Base-by-base conservation (phyloP, 2,888 invertebrate species). In the Erebia epiphron region DNA sequence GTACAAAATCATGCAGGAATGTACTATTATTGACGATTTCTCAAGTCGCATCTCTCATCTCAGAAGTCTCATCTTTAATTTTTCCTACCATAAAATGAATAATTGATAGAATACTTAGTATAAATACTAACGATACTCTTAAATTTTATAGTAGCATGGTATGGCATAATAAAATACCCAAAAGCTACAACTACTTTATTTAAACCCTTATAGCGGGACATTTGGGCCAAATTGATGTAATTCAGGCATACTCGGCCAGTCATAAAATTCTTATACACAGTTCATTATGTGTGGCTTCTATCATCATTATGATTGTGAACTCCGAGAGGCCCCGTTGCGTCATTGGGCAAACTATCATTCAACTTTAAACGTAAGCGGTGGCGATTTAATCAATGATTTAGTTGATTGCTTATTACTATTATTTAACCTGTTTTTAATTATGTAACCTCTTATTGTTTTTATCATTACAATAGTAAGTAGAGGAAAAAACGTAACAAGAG, bases 301-400 rank as follows among this genome's bases (percentile, higher is more conserved):
- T 86, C 81, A 76, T 79, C 78, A 75, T 75, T 26, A 76, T 78
- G 58, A 75, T 74, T 73, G 74, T 75, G 77, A 77, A 77, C 79
- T 81, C 78, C 75, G 83, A 87, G 92, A 83, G 91, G 90, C 90
- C 91, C 87, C 82, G 82, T 72, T 85, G 82, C 90, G 86, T 90
- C 89, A 88, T 79, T 68, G 66, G 68, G 62, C 49, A 26, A 66
- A 62, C 70, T 70, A 68, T 63, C 60, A 61, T 66, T 64, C 57
- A 66, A 56, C 18, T 60, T 41, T 41, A 74, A 68, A 63, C 50
- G 68, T 49, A 69, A 66, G 70, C 72, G 72, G 43, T 60, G 43
- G 74, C 74, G 74, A 68, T 70, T 74, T 72, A 35, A 41, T 54
- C 7, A 21, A 43, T 61, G 2, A 56, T 56, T 56, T 21, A 56